Evolutionary conservation across 2,888 invertebrate genomes (phyloP).

Genomic region (Zygogramma bicolorata): DNA sequence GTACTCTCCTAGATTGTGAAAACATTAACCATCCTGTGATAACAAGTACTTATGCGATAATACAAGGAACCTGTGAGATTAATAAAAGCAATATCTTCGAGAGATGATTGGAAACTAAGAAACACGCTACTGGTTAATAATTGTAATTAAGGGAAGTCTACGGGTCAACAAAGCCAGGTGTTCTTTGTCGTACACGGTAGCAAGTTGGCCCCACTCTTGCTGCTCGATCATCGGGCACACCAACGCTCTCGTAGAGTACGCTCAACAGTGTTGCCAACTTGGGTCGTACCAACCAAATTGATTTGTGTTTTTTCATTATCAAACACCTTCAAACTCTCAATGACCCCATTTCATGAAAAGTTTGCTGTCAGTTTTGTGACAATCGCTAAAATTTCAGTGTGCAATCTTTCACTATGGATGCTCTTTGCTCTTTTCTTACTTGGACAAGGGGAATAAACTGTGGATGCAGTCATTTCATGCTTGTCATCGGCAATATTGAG

Average conservation of each 20-base stretch:
- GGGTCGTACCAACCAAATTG: constrained; percentile 16
- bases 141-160: constrained; percentile 64
- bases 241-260: constrained; percentile 42
- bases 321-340: no score
- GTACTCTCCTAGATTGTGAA: background rate
- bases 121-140: constrained; percentile 65
- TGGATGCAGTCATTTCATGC: no score
- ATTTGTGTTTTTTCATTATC: no score
- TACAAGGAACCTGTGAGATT: constrained; percentile 38
- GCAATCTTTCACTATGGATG: no score
- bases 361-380: no score
- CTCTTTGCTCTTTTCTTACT: no score
- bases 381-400: no score
- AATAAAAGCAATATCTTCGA: constrained; percentile 41
- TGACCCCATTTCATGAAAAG: no score
- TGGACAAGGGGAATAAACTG: no score
- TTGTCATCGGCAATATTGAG: no score
- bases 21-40: constrained; percentile 9
- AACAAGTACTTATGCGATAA: constrained; percentile 34
- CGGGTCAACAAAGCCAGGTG: constrained; percentile 64
- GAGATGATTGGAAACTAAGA: constrained; percentile 55
- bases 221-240: constrained; percentile 32
- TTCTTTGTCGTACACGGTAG: constrained; percentile 62
- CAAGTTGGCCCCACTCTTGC: constrained; percentile 51
- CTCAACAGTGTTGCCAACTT: constrained; percentile 9